Base-by-base conservation (phyloP, 2,888 invertebrate genomes). In the Torymus texanus region DNA sequence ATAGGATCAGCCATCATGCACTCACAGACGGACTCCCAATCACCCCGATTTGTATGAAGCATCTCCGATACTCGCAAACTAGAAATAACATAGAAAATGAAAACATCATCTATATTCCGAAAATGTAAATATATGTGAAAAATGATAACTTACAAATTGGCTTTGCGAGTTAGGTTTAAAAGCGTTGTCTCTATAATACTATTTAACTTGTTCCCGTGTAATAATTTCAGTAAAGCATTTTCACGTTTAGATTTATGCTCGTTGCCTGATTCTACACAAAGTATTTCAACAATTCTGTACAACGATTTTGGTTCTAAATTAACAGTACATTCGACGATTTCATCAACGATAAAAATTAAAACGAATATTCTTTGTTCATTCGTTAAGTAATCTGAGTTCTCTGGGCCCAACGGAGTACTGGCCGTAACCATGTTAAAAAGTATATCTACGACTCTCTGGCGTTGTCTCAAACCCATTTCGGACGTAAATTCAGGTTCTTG, bases 371-470 rank as follows among this genome's bases (percentile, higher is more conserved):
- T 87, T 74, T 88, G 88, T 55, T 88, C 88, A 16, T 85, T 84
- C 0, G 84, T 84, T 13, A 90, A 83, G 63, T 85, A 86, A 78
- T 90, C 89, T 1, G 85, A 84, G 84, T 84, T 88, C 16, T 85
- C 86, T 4, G 88, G 86, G 66, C 84, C 86, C 3, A 87, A 65
- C 0, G 90, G 89, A 5, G 90, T 88, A 24, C 67, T 86, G 13
- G 93, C 92, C 76, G 94, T 92, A 91, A 96, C 94, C 71, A 96
- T 93, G 88, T 94, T 94, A 70, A 96, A 90, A 56, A 97, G 91
- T 86, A 97, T 95, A 87, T 96, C 95, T 55, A 96, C 93, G 71
- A 97, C 92, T 81, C 95, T 90, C 87, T 96, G 96, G 73, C 95
- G 92, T 87, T 95, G 94, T 29, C 94, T 91, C 67, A 92, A 90